These are phyloP conservation scores for Syrrhaptes paradoxus DNA, from an alignment of 2,113 vertebrate genomes.

Conservation along the genomic window DNA sequence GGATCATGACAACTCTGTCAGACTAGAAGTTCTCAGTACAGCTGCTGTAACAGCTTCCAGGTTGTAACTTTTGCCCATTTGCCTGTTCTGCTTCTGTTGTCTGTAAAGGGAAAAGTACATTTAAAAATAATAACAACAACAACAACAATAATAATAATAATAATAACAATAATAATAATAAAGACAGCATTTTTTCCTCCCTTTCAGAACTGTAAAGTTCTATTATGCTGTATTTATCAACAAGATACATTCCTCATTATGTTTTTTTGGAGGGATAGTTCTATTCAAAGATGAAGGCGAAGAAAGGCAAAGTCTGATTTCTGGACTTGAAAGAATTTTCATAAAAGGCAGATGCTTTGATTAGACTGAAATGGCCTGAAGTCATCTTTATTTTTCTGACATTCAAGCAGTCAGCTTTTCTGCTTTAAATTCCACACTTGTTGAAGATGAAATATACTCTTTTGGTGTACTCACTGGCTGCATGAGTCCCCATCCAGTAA, in stretches of 20 bases:
- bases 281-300: neutral
- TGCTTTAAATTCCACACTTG: neutral
- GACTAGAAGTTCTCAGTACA: neutral
- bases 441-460: neutral
- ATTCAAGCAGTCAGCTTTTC: neutral
- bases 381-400: neutral
- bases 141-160: neutral
- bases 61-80: neutral
- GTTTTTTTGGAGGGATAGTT: neutral
- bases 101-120: neutral
- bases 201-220: neutral
- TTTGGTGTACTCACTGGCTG: neutral
- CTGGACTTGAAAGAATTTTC: neutral
- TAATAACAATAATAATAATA: too few species aligned
- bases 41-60: neutral
- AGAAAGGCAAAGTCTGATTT: neutral
- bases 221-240: neutral
- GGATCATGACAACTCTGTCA: neutral
- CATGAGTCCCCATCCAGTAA: neutral
- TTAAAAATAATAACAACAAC: neutral
- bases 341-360: neutral
- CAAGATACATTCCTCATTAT: neutral
- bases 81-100: neutral
- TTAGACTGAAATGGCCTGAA: neutral
- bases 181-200: neutral